Percentiles rank a stretch among this genome's conserved stretches.
These are phyloP conservation scores for Orius laevigatus DNA, from an alignment of 1,140 invertebrate species.

Conservation along the genomic window DNA sequence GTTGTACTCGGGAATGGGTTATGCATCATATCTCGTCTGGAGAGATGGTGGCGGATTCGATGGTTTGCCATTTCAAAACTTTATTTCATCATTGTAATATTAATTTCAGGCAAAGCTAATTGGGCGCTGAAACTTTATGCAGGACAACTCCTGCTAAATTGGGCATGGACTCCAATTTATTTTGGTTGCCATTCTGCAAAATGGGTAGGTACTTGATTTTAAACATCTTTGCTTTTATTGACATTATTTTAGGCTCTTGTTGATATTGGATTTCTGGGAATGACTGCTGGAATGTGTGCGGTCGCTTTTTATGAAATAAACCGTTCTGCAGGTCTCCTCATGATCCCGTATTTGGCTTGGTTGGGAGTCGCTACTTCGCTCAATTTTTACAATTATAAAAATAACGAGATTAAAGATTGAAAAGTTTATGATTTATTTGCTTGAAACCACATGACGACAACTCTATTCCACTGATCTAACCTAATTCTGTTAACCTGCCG, in stretches of 20 bases:
- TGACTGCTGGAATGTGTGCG: constrained; percentile 42
- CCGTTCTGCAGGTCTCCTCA: constrained; percentile 45
- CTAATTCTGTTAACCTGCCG: too few species aligned
- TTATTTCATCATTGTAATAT: not conserved
- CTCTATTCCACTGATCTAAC: too few species aligned
- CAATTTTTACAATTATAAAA: constrained; percentile 48
- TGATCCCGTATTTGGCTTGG: constrained; percentile 68
- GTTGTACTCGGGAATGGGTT: constrained; percentile 68
- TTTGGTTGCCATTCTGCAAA: constrained; percentile 57
- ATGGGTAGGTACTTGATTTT: constrained; percentile 35
- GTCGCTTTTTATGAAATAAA: constrained; percentile 50
- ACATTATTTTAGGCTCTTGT: constrained; percentile 45
- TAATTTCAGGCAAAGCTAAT: constrained; percentile 33
- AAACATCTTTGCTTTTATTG: too few species aligned
- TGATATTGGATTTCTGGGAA: constrained; percentile 45
- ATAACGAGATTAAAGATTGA: constrained; percentile 31
- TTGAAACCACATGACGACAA: too few species aligned
- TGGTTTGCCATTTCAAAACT: constrained; percentile 25
- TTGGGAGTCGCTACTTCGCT: constrained; percentile 47
- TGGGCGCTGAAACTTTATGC: constrained; percentile 57
- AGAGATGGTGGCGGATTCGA: constrained; percentile 55
- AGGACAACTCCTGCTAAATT: constrained; percentile 61
- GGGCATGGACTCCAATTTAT: constrained; percentile 75
- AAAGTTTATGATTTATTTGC: too few species aligned
- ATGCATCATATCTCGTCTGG: constrained; percentile 69